phyloP scores from a whole-genome alignment of 2,113 vertebrate species.

The Rhinogobius similis region DNA sequence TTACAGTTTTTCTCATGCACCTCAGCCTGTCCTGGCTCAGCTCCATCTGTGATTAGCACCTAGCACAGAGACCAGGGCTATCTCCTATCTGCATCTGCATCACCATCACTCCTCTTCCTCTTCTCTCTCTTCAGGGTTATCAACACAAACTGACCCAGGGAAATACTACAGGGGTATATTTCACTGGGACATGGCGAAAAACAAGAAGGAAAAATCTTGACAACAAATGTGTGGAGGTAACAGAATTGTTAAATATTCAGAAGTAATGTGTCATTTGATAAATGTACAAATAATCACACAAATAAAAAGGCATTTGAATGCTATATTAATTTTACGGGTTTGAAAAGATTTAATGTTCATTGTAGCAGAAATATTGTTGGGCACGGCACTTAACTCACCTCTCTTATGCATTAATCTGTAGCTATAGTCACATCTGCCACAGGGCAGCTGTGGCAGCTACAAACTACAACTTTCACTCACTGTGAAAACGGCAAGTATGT shows the following conservation, averaged over 20 bases:
- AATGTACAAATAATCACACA: not conserved
- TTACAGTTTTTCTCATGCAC: not conserved
- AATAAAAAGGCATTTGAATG: no score
- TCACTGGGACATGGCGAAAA: constrained; percentile 4
- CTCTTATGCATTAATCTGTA: no score
- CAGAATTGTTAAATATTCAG: no score
- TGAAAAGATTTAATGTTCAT: no score
- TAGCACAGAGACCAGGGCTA: constrained; percentile 40
- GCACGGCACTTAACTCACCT: no score
- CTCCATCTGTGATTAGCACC: constrained; percentile 65
- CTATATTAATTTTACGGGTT: no score
- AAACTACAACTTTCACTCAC: no score
- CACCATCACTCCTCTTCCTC: constrained; percentile 52
- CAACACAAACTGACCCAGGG: constrained; percentile 10
- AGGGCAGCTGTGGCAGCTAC: no score
- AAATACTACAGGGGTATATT: not conserved
- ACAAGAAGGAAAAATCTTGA: not conserved
- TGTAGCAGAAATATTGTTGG: no score
- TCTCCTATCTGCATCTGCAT: constrained; percentile 70
- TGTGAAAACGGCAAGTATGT: no score
- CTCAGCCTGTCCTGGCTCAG: not conserved
- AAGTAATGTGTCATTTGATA: no score
- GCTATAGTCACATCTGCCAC: no score
- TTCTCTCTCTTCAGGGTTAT: constrained; percentile 60
- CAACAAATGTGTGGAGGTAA: not conserved